Evolutionary conservation across 2,113 vertebrate genomes (phyloP).

Genomic region (Salvelinus alpinus): DNA sequence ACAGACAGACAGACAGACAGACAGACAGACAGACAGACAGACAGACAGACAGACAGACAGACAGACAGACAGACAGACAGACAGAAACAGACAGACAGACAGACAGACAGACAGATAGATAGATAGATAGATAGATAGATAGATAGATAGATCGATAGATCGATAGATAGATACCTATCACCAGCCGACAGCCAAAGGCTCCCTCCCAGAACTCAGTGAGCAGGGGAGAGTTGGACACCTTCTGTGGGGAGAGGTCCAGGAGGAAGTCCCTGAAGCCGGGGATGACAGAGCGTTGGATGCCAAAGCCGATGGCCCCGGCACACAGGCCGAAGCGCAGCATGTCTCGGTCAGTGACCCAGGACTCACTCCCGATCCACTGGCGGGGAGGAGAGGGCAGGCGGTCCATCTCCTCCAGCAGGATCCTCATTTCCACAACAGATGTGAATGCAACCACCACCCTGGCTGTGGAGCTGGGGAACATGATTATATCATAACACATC

Average conservation of each 20-base stretch:
- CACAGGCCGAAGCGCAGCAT: constrained; percentile 51
- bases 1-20: not conserved
- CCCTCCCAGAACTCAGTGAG: constrained; percentile 71
- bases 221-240: constrained; percentile 43
- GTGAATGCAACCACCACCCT: constrained; percentile 66
- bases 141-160: too few species aligned
- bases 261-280: constrained; percentile 68
- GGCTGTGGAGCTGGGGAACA: constrained; percentile 56
- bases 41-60: too few species aligned
- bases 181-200: constrained; percentile 61
- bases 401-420: constrained; percentile 59
- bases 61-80: too few species aligned
- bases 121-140: too few species aligned
- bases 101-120: too few species aligned
- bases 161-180: constrained; percentile 23
- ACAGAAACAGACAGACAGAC: too few species aligned
- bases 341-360: constrained; percentile 61
- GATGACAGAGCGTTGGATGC: constrained; percentile 56
- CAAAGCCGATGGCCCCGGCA: constrained; percentile 61
- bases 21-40: not conserved
- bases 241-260: constrained; percentile 43
- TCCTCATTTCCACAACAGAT: constrained; percentile 50
- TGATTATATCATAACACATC: not conserved
- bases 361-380: constrained; percentile 72
- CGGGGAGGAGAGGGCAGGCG: constrained; percentile 42